A percentile compares a stretch with the other conserved stretches of the same genome.
Evolutionary conservation across 2,113 vertebrate species (phyloP).

Genomic region (Athene noctua): DNA sequence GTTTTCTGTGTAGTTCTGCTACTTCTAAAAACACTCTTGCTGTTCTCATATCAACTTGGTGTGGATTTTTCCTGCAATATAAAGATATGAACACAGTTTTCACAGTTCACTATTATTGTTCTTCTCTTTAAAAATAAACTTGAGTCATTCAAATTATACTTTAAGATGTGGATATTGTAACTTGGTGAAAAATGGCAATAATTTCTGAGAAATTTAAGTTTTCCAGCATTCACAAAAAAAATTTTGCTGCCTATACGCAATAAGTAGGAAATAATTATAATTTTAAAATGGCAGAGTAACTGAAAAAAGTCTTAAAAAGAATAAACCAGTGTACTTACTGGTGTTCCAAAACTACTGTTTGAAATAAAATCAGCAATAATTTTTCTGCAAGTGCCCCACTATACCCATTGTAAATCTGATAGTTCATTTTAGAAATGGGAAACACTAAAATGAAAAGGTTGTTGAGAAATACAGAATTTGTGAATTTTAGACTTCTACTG

Average conservation of each 20-base stretch:
- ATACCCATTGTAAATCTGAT: neutral
- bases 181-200: neutral
- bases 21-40: slow-evolving; percentile 92
- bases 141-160: neutral
- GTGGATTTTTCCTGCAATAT: slow-evolving; percentile 88
- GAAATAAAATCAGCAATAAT: slow-evolving; percentile 3
- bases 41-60: slow-evolving; percentile 90
- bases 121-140: neutral
- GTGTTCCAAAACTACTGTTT: neutral
- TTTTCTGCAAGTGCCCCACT: neutral
- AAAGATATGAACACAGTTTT: neutral
- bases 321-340: neutral
- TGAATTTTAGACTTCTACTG: neutral
- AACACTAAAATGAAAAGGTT: neutral
- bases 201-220: neutral
- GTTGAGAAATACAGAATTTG: neutral
- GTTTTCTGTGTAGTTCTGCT: slow-evolving; percentile 94
- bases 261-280: neutral
- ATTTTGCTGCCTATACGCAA: neutral
- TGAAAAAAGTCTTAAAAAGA: neutral
- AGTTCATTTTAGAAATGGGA: neutral
- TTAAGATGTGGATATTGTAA: neutral
- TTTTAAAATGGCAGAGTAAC: neutral
- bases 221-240: neutral
- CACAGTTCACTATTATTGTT: neutral